A percentile compares a stretch with the other conserved stretches of the same genome.
Conservation (phyloP, 2,888 invertebrate genomes). For the Eutolmus rufibarbis region DNA sequence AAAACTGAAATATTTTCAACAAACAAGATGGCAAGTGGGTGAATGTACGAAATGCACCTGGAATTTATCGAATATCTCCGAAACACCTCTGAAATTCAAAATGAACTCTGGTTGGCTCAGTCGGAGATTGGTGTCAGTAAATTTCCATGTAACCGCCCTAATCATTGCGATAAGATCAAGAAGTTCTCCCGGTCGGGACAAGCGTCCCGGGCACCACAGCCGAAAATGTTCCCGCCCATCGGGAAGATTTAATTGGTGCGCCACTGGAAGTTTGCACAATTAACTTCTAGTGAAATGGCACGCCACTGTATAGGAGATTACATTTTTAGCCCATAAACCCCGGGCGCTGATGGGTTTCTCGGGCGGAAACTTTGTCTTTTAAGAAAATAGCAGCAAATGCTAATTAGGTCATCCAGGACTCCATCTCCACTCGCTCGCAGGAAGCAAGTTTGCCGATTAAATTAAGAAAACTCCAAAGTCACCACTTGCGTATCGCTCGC, state of each 20-base stretch:
- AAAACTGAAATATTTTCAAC: background rate
- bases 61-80: background rate
- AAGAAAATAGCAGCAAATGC: conserved; percentile 28
- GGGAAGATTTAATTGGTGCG: background rate
- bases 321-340: background rate
- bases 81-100: background rate
- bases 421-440: background rate
- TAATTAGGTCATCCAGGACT: conserved; percentile 31
- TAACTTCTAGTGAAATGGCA: conserved; percentile 24
- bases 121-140: background rate
- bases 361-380: conserved; percentile 1
- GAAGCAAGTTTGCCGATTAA: conserved; percentile 11
- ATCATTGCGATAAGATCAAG: background rate
- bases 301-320: background rate
- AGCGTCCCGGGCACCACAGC: background rate
- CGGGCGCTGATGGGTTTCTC: background rate
- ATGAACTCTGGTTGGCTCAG: background rate
- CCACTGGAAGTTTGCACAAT: conserved; percentile 6
- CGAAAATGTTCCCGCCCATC: background rate
- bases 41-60: background rate
- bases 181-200: background rate
- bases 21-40: background rate
- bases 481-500: background rate
- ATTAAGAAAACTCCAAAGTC: conserved; percentile 12
- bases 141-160: background rate